Conservation (phyloP, 2,888 invertebrate species). For the Ganaspis brasiliensis region DNA sequence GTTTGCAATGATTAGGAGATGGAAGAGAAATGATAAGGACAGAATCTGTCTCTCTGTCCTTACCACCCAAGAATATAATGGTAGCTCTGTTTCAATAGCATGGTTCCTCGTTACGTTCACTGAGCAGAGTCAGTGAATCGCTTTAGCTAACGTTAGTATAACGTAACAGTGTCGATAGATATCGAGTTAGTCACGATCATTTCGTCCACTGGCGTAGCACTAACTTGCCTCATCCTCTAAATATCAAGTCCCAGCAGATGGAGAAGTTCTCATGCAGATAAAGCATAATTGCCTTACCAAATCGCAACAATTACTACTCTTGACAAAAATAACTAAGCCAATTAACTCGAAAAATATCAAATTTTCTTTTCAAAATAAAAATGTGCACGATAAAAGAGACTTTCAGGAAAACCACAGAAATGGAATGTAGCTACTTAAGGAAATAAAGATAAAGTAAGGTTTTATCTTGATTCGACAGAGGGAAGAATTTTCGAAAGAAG, state of each 20-base stretch:
- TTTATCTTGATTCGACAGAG: constrained; percentile 24
- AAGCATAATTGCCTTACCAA: no score
- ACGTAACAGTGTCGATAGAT: constrained; percentile 69
- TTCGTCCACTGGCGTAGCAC: constrained; percentile 50
- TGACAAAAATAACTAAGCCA: no score
- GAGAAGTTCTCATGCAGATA: no score
- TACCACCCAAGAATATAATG: constrained; percentile 66
- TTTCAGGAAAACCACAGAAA: neutral
- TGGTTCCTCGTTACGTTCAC: constrained; percentile 68
- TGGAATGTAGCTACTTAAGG: neutral
- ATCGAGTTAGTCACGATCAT: constrained; percentile 67
- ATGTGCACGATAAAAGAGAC: neutral
- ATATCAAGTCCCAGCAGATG: no score
- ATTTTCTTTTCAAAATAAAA: neutral
- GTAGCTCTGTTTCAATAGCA: constrained; percentile 67
- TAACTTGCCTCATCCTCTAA: neutral
- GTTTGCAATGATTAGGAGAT: constrained; percentile 57
- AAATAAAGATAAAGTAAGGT: neutral
- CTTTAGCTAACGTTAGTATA: constrained; percentile 67
- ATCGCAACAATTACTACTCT: no score
- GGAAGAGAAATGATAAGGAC: constrained; percentile 58
- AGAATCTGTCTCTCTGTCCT: constrained; percentile 54
- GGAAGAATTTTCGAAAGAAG: constrained; percentile 11
- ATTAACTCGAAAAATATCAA: no score
- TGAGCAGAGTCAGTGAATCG: constrained; percentile 67